Percentiles rank a stretch among this genome's conserved stretches.
Conservation (phyloP, 1,140 invertebrate species). For the Phymastichus coffea region DNA sequence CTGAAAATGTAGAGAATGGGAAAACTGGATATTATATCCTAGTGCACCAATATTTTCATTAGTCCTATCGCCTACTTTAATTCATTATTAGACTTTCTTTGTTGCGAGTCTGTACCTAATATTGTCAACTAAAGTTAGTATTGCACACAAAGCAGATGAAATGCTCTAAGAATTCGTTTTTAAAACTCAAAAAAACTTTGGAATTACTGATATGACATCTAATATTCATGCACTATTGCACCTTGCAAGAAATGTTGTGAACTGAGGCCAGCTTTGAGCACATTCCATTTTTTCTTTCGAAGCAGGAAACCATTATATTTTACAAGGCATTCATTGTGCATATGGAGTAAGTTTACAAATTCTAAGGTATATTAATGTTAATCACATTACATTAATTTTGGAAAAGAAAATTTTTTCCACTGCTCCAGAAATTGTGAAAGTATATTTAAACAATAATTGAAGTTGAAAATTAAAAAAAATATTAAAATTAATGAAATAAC, state of each 20-base stretch:
- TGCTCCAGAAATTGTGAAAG: no score
- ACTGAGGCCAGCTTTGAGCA: background rate
- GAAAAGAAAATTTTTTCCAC: no score
- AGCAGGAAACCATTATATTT: background rate
- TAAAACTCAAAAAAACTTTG: background rate
- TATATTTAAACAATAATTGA: no score
- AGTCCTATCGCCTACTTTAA: background rate
- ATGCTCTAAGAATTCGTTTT: background rate
- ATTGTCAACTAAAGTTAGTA: background rate
- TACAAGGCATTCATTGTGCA: background rate
- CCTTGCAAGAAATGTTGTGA: background rate
- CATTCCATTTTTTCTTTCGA: background rate
- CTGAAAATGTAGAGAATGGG: no score
- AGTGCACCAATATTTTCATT: background rate
- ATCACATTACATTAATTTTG: background rate
- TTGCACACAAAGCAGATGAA: background rate
- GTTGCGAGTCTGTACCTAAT: slow-evolving; percentile 5
- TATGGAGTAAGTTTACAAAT: background rate
- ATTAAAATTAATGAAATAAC: no score
- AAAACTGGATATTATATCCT: background rate
- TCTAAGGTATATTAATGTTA: no score
- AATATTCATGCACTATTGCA: slow-evolving; percentile 5
- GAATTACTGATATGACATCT: background rate
- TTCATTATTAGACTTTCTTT: background rate
- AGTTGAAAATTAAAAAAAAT: no score